Conservation (phyloP, 2,888 invertebrate species). For the Notodonta dromedarius region DNA sequence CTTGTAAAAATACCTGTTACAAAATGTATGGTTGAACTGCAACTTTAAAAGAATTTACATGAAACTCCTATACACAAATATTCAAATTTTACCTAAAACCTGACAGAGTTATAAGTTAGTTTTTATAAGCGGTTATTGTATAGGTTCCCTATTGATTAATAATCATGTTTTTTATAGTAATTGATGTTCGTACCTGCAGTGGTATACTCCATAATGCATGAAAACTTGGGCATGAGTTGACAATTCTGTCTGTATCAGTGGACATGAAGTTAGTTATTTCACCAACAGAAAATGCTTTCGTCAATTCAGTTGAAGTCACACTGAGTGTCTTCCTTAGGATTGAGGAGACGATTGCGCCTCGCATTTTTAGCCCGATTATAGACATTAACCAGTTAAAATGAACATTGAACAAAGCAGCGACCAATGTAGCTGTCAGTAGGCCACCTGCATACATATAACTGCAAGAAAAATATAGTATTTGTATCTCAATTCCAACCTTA, state of each 20-base stretch:
- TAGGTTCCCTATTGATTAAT: no score
- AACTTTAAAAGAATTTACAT: no score
- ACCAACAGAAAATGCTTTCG: slow-evolving; percentile 86
- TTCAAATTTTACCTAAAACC: no score
- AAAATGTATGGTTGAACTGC: no score
- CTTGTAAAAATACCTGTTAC: no score
- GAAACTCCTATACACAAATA: no score
- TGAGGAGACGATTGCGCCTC: slow-evolving; percentile 92
- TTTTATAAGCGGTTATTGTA: no score
- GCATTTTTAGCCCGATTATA: slow-evolving; percentile 93
- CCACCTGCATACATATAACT: slow-evolving; percentile 75
- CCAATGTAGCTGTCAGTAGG: slow-evolving; percentile 77
- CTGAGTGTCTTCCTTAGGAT: slow-evolving; percentile 84
- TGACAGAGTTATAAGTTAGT: no score
- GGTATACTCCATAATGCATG: slow-evolving; percentile 99
- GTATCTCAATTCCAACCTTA: not conserved
- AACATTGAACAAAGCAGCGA: slow-evolving; percentile 88
- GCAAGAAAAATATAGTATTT: slow-evolving; percentile 33
- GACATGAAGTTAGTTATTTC: slow-evolving; percentile 99
- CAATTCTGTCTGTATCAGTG: slow-evolving; percentile 97
- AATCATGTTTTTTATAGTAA: no score
- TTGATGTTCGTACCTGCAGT: slow-evolving; percentile 85
- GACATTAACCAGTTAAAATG: slow-evolving; percentile 96
- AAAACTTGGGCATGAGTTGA: slow-evolving; percentile 98
- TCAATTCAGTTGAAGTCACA: slow-evolving; percentile 75